phyloP scores from a whole-genome alignment of 1,140 invertebrate genomes.

The Hycleus cichorii region DNA sequence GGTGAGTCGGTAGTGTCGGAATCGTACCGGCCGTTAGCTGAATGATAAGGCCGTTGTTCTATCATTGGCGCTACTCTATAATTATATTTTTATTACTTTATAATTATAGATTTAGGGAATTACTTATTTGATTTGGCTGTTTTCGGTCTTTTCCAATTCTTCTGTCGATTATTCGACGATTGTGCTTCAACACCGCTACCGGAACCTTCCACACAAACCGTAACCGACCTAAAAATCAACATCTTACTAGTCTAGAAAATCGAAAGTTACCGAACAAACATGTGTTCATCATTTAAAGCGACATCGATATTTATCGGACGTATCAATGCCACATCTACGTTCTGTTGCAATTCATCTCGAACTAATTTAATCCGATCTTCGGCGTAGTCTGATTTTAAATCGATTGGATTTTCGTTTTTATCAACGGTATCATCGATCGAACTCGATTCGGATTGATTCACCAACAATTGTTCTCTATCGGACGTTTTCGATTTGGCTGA shows the following conservation, averaged over 20 bases:
- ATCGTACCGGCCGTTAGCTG: slow-evolving; percentile 28
- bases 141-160: slow-evolving; percentile 38
- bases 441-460: slow-evolving; percentile 33
- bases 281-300: slow-evolving; percentile 20
- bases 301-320: slow-evolving; percentile 33
- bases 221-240: slow-evolving; percentile 19
- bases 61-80: slow-evolving; percentile 42
- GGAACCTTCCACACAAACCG: slow-evolving; percentile 25
- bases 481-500: slow-evolving; percentile 38
- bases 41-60: slow-evolving; percentile 35
- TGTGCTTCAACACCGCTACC: slow-evolving; percentile 28
- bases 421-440: slow-evolving; percentile 26
- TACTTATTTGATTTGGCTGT: slow-evolving; percentile 44
- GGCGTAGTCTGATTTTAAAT: slow-evolving; percentile 25
- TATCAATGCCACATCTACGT: slow-evolving; percentile 9
- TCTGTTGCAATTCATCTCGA: slow-evolving; percentile 27
- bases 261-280: slow-evolving; percentile 11
- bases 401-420: slow-evolving; percentile 14
- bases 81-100: slow-evolving; percentile 5
- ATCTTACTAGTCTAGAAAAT: no score
- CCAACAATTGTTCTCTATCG: slow-evolving; percentile 28
- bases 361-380: slow-evolving; percentile 31
- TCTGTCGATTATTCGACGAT: slow-evolving; percentile 20
- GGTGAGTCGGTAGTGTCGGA: slow-evolving; percentile 41
- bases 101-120: not conserved